A percentile compares a stretch with the other conserved stretches of the same genome.
phyloP scores from a whole-genome alignment of 2,113 vertebrate species.

The Megaptera novaeangliae region DNA sequence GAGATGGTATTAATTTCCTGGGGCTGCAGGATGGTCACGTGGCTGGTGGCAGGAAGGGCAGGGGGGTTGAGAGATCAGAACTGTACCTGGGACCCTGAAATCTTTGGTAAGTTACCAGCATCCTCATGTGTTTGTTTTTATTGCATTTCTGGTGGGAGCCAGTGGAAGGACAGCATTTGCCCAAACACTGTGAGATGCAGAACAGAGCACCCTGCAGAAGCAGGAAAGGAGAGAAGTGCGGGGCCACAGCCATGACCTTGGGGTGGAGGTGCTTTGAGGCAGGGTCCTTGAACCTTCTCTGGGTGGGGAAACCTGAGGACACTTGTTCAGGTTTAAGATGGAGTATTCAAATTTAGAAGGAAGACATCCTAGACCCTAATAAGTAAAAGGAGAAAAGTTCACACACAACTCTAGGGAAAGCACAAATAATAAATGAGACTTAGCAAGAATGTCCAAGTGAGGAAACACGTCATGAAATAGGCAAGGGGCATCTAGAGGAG shows the following conservation, averaged over 20 bases:
- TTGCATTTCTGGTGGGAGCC: not conserved
- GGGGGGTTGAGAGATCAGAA: not conserved
- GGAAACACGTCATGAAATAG: not conserved
- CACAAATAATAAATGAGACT: not conserved
- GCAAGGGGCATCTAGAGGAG: not conserved
- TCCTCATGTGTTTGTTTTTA: not conserved
- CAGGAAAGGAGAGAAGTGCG: not conserved
- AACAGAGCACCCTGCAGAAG: not conserved
- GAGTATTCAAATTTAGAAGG: not conserved
- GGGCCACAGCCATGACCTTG: not conserved
- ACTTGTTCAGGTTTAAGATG: not conserved
- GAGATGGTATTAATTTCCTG: not conserved
- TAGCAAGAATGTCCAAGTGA: not conserved
- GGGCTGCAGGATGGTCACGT: not conserved
- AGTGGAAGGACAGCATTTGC: not conserved
- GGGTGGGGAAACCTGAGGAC: not conserved
- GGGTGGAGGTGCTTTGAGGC: not conserved
- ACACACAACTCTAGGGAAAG: not conserved
- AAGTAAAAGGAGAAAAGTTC: not conserved
- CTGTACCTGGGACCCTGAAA: not conserved
- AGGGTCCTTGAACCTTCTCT: not conserved
- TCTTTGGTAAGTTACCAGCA: not conserved
- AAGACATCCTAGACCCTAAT: not conserved
- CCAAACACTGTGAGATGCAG: too few species aligned
- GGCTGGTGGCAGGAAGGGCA: not conserved